Percentiles rank a stretch among this genome's conserved stretches.
Evolutionary conservation across 2,888 invertebrate genomes (phyloP).

Genomic region (Pristionchus fissidentatus): DNA sequence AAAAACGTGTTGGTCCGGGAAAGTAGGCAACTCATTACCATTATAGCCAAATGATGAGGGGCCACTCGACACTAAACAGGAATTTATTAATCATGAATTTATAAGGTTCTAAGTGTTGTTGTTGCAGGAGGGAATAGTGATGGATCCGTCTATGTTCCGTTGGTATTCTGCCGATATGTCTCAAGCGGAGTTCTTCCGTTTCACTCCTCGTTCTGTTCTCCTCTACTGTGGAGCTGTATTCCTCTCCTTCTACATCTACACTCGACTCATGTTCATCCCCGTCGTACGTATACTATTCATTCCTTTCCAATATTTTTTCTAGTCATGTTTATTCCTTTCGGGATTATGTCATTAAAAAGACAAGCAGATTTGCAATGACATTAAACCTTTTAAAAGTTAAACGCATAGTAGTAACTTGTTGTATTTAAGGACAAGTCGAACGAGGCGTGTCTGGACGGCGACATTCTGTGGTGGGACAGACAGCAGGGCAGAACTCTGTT

Average conservation of each 20-base stretch:
- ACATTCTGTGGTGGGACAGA: conserved; percentile 75
- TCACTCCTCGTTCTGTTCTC: conserved; percentile 71
- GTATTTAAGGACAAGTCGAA: conserved; percentile 60
- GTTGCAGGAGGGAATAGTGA: conserved; percentile 71
- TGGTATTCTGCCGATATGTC: conserved; percentile 76
- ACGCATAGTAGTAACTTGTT: conserved; percentile 39
- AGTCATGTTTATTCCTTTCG: background rate
- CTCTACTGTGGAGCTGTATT: conserved; percentile 69
- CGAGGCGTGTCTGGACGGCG: conserved; percentile 70
- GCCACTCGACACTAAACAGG: no score
- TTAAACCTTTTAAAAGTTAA: no score
- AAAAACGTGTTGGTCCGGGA: no score
- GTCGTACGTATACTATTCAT: conserved; percentile 53
- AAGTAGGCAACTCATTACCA: no score
- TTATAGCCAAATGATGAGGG: no score
- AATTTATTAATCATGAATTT: no score
- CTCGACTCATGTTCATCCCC: conserved; percentile 66
- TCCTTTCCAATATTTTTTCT: conserved; percentile 20
- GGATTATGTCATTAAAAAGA: background rate
- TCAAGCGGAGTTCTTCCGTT: conserved; percentile 73
- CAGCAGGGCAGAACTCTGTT: conserved; percentile 65
- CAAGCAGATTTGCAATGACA: no score
- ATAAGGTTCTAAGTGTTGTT: no score
- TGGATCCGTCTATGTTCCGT: conserved; percentile 76
- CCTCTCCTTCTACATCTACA: conserved; percentile 70